Percentiles rank a stretch among this genome's conserved stretches.
Conservation (phyloP, 2,888 invertebrate species). For the Euphydryas editha region DNA sequence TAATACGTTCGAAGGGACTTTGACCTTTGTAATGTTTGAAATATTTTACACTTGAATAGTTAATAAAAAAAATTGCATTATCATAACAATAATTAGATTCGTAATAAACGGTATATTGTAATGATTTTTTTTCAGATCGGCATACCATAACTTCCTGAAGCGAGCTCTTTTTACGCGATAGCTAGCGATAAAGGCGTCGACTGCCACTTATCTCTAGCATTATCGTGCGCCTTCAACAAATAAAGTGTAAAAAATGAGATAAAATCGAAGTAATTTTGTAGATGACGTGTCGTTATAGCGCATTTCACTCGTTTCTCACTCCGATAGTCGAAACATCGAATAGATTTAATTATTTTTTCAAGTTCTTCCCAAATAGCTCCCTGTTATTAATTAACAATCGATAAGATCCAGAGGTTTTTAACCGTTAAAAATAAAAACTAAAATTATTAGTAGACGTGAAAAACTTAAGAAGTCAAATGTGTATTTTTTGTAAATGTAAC, state of each 20-base stretch:
- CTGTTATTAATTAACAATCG: neutral
- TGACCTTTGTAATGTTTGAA: neutral
- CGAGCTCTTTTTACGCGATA: constrained; percentile 69
- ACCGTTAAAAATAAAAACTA: neutral
- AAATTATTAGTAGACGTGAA: too few relatives aligned
- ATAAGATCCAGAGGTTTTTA: neutral
- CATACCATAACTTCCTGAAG: constrained; percentile 61
- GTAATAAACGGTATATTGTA: constrained; percentile 22
- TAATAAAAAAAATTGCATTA: neutral
- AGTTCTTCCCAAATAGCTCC: too few relatives aligned
- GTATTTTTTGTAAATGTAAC: too few relatives aligned
- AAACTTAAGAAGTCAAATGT: too few relatives aligned
- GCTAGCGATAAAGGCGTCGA: constrained; percentile 71
- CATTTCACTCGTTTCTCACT: constrained; percentile 28
- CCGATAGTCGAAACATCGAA: neutral
- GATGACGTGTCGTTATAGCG: constrained; percentile 52
- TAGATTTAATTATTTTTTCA: neutral
- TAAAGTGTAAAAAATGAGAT: constrained; percentile 81
- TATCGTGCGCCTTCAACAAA: constrained; percentile 81
- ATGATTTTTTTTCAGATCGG: constrained; percentile 42
- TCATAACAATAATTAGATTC: neutral
- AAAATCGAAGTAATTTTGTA: constrained; percentile 67
- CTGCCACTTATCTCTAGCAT: constrained; percentile 78
- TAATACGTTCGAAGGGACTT: neutral
- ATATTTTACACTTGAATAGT: neutral